These are phyloP conservation scores for Neodontobutis hainanensis DNA, from an alignment of 2,113 vertebrate species.

Conservation along the genomic window DNA sequence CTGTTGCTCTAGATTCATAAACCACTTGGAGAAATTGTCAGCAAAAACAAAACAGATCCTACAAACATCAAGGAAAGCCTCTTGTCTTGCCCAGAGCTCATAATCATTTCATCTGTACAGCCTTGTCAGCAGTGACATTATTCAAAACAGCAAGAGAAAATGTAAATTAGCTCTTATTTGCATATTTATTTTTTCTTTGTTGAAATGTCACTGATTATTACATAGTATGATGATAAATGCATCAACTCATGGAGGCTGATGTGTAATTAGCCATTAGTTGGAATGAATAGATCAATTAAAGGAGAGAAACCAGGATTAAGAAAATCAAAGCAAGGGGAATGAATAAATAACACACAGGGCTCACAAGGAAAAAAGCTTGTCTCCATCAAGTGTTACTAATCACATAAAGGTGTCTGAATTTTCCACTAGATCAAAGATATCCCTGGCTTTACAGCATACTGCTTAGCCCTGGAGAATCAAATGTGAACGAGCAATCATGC, in stretches of 20 bases:
- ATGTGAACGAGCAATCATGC: conserved; percentile 29
- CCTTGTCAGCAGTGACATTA: conserved; percentile 98
- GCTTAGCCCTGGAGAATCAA: conserved; percentile 26
- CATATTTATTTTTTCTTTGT: conserved; percentile 99
- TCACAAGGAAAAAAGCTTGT: conserved; percentile 11
- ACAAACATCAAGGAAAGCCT: conserved; percentile 83
- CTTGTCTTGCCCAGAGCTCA: conserved; percentile 87
- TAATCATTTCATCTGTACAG: conserved; percentile 96
- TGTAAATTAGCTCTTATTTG: conserved; percentile 99
- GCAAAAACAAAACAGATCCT: conserved; percentile 84
- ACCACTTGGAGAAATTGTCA: conserved; percentile 80
- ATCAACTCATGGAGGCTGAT: conserved; percentile 96
- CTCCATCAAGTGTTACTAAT: conserved; percentile 34
- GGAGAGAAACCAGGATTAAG: conserved; percentile 87
- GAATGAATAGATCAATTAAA: conserved; percentile 99
- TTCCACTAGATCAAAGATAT: conserved; percentile 50
- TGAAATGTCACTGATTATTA: conserved; percentile 99
- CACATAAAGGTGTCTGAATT: conserved; percentile 28
- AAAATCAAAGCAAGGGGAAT: conserved; percentile 86
- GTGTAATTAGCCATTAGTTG: conserved; percentile 99
- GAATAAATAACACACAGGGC: conserved; percentile 49
- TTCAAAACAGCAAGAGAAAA: conserved; percentile 99
- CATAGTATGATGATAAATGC: conserved; percentile 99
- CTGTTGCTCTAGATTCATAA: conserved; percentile 22
- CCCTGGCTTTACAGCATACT: conserved; percentile 12